Evolutionary conservation across 2,888 invertebrate species (phyloP).

Genomic region (Thecophora atra): DNA sequence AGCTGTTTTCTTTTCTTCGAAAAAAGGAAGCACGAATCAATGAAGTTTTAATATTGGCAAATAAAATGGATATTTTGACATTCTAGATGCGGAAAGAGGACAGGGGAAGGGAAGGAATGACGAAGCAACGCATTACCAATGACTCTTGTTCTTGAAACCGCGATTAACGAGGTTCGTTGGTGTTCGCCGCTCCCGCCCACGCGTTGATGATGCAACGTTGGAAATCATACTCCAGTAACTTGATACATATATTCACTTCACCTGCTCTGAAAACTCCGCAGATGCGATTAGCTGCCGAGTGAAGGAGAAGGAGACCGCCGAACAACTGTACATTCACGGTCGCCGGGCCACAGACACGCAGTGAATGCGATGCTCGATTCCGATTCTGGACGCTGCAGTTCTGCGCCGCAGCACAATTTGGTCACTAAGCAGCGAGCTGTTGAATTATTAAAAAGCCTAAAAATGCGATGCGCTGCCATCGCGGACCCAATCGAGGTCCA

Average conservation of each 20-base stretch:
- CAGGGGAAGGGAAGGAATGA: too few species aligned
- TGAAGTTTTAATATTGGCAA: too few species aligned
- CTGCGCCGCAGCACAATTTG: constrained; percentile 60
- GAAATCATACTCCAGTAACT: constrained; percentile 16
- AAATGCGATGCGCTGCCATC: neutral
- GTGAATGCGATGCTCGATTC: neutral
- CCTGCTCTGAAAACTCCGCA: constrained; percentile 9
- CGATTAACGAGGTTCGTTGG: too few species aligned
- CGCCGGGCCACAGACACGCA: neutral
- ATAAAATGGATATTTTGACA: too few species aligned
- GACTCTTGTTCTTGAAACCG: too few species aligned
- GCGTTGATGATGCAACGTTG: constrained; percentile 7
- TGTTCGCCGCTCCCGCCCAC: neutral
- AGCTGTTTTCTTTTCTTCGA: too few species aligned
- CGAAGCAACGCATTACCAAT: too few species aligned
- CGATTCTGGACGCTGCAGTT: constrained; percentile 17
- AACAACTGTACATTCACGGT: constrained; percentile 27
- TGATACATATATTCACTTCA: constrained; percentile 26
- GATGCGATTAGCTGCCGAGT: constrained; percentile 1
- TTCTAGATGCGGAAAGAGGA: too few species aligned
- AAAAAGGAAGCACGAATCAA: too few species aligned
- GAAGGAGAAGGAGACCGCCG: neutral
- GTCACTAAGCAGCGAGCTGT: constrained; percentile 51
- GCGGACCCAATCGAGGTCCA: constrained; percentile 1
- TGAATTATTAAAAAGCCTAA: constrained; percentile 37